A percentile compares a stretch with the other conserved stretches of the same genome.
Evolutionary conservation across 2,113 vertebrate genomes (phyloP).

Genomic region (Plecturocebus donacophilus): DNA sequence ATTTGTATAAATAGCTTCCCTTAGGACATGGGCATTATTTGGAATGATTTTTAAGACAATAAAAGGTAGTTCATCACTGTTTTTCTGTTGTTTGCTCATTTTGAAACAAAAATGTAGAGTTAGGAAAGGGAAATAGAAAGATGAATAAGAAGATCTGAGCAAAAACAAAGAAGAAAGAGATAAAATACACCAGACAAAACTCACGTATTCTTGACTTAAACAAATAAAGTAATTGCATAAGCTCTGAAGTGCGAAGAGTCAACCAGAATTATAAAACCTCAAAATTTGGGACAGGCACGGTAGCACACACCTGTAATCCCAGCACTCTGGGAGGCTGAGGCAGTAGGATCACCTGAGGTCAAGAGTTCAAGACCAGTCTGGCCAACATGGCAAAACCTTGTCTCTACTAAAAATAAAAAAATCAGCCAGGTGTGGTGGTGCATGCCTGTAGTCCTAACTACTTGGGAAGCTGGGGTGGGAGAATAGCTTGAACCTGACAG

Average conservation of each 20-base stretch:
- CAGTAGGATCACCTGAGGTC: no score
- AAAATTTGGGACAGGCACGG: rapidly evolving
- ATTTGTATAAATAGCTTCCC: not conserved
- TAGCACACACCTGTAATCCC: no score
- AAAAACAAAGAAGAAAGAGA: not conserved
- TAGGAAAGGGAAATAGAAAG: not conserved
- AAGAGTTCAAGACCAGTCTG: no score
- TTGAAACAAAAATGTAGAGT: not conserved
- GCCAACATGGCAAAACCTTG: no score
- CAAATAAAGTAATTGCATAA: rapidly evolving
- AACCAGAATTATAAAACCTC: not conserved
- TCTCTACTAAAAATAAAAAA: no score
- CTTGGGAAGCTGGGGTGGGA: no score
- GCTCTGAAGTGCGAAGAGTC: rapidly evolving
- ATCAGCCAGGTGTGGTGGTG: no score
- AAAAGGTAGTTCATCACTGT: not conserved
- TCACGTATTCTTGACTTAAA: not conserved
- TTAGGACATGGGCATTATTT: rapidly evolving
- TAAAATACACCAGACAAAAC: not conserved
- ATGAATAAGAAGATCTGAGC: not conserved
- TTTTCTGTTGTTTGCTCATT: not conserved
- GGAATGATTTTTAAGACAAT: not conserved
- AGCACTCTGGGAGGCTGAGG: no score
- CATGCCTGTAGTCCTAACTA: no score
- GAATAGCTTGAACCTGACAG: no score